Base-by-base conservation (phyloP, 2,113 vertebrate genomes). In the Periophthalmus modestus region DNA sequence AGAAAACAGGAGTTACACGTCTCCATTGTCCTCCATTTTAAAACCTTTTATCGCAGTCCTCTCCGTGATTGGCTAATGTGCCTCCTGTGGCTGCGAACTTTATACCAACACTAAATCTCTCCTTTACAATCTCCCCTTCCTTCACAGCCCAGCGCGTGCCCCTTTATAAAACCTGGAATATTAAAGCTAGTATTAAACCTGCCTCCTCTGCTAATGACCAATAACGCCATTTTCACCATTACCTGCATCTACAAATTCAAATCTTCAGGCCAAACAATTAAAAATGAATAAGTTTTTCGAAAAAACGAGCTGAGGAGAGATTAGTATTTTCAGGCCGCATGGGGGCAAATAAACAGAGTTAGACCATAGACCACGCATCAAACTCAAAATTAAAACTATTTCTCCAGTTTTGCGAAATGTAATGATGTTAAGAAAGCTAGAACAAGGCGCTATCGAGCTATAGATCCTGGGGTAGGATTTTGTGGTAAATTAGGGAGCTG, bases 221-320 rank as follows among this genome's bases (percentile, higher is more conserved):
- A 5, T 46, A 66, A 66, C 46, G 63, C 5, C 63, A 21, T 66
- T 66, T 66, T 19, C 36, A 0, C 11, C n/a, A 11, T 21, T 43
- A 66, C 10, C 12, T 66, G 63, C 65, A 15, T 21, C 34, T 18
- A 43, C 36, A 66, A 46, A 66, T 66, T 46, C n/a, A 66, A 66
- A 66, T 66, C 65, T 66, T n/a, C 19, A 12, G 39, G 65, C 39
- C 39, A 66, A 46, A 39, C 65, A 43, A 66, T 66, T 47, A 46
- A 66, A 66, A 36, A 63, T 33, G 7, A 36, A 63, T 63, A 36
- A 63, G 33, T 63, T 36, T n/a, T 18, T 18, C 48, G 21, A 57
- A 57, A 57, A n/a, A 57, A 3, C 10, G 3, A 21, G 54, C 54
- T n/a, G n/a, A 23, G 55, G 11, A 21, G 55, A 23, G 3, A 12